Percentiles rank a stretch among this genome's conserved stretches.
phyloP scores from a whole-genome alignment of 2,113 vertebrate genomes.

The Ramphastos sulfuratus region DNA sequence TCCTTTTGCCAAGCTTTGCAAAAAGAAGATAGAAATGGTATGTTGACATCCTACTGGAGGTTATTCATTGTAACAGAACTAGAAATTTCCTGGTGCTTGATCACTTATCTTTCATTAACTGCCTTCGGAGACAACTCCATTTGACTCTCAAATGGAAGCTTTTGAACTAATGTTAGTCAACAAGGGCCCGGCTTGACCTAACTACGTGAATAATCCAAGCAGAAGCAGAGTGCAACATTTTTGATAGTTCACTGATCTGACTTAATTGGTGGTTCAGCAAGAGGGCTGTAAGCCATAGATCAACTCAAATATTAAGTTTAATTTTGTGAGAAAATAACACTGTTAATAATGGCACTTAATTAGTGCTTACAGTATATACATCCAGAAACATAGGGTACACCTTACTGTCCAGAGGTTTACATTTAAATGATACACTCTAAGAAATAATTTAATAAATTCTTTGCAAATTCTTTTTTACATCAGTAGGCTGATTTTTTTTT shows the following conservation, averaged over 20 bases:
- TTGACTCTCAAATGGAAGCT: not conserved
- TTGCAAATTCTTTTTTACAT: constrained; percentile 65
- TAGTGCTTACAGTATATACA: constrained; percentile 74
- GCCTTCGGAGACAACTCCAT: not conserved
- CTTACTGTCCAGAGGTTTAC: constrained; percentile 65
- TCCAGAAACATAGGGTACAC: constrained; percentile 67
- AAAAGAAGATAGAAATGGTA: too few species aligned
- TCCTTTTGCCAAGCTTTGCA: not conserved
- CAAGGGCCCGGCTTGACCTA: not conserved
- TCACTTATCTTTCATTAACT: not conserved
- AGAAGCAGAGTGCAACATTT: not conserved
- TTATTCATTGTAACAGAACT: not conserved
- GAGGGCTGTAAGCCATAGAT: constrained; percentile 57
- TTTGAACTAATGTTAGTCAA: not conserved
- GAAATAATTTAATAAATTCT: constrained; percentile 76
- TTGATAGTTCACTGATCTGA: constrained; percentile 76
- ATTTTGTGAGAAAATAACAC: constrained; percentile 77
- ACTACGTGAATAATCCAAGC: not conserved
- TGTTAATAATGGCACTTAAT: constrained; percentile 69
- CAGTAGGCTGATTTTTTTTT: constrained; percentile 54
- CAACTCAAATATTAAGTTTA: constrained; percentile 73
- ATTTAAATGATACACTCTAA: constrained; percentile 59
- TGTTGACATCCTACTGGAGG: not conserved
- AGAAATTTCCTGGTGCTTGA: not conserved
- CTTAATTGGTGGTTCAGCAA: constrained; percentile 58